Evolutionary conservation across 2,113 vertebrate genomes (phyloP).

Genomic region (Saccopteryx bilineata): DNA sequence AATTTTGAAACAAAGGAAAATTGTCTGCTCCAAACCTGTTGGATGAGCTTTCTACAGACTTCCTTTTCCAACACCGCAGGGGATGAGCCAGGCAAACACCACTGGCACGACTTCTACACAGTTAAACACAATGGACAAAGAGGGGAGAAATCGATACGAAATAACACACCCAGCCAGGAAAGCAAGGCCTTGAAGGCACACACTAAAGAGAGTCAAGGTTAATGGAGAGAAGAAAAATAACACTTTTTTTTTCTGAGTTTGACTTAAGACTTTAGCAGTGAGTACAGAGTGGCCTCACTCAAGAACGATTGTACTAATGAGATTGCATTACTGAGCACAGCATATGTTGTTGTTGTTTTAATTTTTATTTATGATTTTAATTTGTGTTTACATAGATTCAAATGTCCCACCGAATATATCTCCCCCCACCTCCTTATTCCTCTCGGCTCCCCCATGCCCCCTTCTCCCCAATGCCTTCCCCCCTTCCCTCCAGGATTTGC

Average conservation of each 20-base stretch:
- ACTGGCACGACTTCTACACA: neutral
- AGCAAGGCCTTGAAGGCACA: neutral
- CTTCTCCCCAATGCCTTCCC: no score
- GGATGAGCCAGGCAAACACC: neutral
- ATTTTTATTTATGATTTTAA: no score
- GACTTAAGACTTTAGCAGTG: neutral
- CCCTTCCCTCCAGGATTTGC: no score
- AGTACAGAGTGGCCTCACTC: neutral
- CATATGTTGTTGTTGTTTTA: neutral
- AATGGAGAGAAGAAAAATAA: neutral
- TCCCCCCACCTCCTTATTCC: no score
- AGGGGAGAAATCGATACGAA: neutral
- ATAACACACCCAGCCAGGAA: neutral
- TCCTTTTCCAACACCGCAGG: slow-evolving; percentile 13
- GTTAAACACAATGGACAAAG: neutral
- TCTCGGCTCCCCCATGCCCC: no score
- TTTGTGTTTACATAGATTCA: no score
- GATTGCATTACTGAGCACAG: neutral
- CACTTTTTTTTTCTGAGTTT: neutral
- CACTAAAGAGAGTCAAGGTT: neutral
- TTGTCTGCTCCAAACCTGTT: neutral
- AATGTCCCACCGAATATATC: no score
- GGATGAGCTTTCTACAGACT: slow-evolving; percentile 50
- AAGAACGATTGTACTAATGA: neutral
- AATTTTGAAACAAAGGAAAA: slow-evolving; percentile 71